Base-by-base conservation (phyloP, 23 tunicate genomes). In the Trididemnum miniatum region DNA sequence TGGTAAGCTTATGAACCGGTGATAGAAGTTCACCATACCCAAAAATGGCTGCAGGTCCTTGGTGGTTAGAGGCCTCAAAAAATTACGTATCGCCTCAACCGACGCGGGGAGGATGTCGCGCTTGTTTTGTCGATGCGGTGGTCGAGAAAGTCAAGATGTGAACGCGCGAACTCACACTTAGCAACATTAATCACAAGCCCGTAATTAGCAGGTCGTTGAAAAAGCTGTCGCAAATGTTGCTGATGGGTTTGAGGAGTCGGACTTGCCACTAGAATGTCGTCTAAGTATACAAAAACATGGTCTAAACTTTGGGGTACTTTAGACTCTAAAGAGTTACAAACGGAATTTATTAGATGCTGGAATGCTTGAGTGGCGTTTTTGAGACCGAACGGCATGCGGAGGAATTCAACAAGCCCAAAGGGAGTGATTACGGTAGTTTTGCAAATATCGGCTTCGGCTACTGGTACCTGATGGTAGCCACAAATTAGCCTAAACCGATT, bases 331-430 rank as follows among this genome's bases (percentile, higher is more conserved):
- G n/a, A n/a, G n/a, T n/a, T n/a, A n/a, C 54, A 44, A 15, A 44
- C 54, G 9, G 54, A 44, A 44, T 44, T 15, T 15, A 44, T 44
- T 15, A 44, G 15, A 44, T 15, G 71, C 22, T 63, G 31, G 22
- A 63, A 63, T 12, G 71, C 31, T 63, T 12, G 71, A 22, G 5
- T 22, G 30, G 76, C 76, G 26, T 71, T 71, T 33, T 34, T 33
- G 5, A 71, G 40, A 34, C 80, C 80, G 38, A 75, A 75, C 3
- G 60, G 80, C 80, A 75, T 75, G 59, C 80, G 59, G 7, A 75
- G 9, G 25, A 37, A 75, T 27, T 75, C 80, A 25, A 75, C 37
- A 9, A 75, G 62, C 2, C 80, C 76, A 32, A 71, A 71, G 7
- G 37, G 76, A 4, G 26, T 32, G 18, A 34, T 34, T 20, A 71